Percentiles rank a stretch among this genome's conserved stretches.
These are phyloP conservation scores for Diphyllodes magnificus DNA, from an alignment of 2,113 vertebrate species.

Conservation along the genomic window DNA sequence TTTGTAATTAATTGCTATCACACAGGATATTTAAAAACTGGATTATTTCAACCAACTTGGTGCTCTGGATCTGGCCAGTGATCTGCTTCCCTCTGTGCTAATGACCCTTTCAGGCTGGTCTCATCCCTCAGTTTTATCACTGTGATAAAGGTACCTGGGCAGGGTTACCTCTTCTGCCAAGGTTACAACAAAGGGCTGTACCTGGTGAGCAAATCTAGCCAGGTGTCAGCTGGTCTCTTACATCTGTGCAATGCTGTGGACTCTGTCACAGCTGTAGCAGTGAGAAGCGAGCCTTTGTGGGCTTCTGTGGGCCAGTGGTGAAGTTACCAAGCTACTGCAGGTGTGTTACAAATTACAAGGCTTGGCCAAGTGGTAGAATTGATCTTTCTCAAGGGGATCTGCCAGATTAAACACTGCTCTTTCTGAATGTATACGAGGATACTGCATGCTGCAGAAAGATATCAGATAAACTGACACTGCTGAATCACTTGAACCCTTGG, in stretches of 20 bases:
- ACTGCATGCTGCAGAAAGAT: background rate
- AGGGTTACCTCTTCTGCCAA: rapidly evolving
- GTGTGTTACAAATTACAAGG: background rate
- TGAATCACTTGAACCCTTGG: background rate
- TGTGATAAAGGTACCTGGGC: background rate
- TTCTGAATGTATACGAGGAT: background rate
- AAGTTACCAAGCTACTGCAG: rapidly evolving
- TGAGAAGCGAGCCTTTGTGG: rapidly evolving
- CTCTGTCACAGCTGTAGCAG: background rate
- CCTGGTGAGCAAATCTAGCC: background rate
- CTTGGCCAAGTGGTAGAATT: background rate
- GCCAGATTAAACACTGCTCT: background rate
- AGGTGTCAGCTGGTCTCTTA: background rate
- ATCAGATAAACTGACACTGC: background rate
- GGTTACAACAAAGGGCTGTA: background rate
- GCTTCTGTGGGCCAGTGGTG: background rate
- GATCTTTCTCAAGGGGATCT: background rate
- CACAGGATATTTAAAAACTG: background rate
- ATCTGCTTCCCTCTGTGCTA: background rate
- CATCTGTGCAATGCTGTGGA: background rate
- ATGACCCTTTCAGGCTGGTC: background rate
- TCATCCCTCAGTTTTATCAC: background rate
- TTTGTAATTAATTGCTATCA: background rate
- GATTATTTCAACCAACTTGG: rapidly evolving
- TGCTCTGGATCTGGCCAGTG: background rate